Percentiles rank a stretch among this genome's conserved stretches.
Conservation (phyloP, 2,113 vertebrate genomes). For the Seriola aureovittata region DNA sequence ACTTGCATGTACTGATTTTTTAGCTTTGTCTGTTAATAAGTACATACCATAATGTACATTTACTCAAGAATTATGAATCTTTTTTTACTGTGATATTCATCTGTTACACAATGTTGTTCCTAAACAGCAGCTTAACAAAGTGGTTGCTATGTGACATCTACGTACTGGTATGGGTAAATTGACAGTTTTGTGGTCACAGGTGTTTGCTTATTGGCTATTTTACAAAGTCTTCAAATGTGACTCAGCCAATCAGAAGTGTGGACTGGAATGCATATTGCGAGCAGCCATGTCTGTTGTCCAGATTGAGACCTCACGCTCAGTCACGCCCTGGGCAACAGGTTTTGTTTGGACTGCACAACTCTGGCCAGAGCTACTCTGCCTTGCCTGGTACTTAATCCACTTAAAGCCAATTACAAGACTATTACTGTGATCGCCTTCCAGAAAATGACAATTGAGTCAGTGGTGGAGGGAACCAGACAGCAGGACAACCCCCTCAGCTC, state of each 20-base stretch:
- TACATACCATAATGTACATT: too few relatives aligned
- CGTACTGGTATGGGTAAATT: background rate
- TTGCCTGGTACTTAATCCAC: conserved; percentile 76
- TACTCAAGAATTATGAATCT: too few relatives aligned
- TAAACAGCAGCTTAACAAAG: conserved; percentile 14
- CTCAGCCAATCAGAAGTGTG: conserved; percentile 1
- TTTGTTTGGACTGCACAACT: conserved; percentile 60
- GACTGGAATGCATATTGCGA: background rate
- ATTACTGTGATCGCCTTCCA: conserved; percentile 78
- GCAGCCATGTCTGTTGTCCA: conserved; percentile 47
- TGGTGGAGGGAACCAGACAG: conserved; percentile 38
- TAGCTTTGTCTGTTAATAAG: too few relatives aligned
- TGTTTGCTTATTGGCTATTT: conserved; percentile 30
- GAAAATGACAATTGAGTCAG: conserved; percentile 76
- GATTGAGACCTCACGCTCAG: conserved; percentile 70
- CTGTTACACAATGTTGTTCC: background rate
- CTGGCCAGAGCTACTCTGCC: conserved; percentile 51
- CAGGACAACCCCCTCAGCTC: conserved; percentile 41
- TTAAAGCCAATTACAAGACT: conserved; percentile 85
- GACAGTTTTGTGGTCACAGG: conserved; percentile 6
- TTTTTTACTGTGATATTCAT: background rate
- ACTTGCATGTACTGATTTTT: too few relatives aligned
- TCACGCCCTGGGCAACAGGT: conserved; percentile 47
- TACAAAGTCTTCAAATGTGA: conserved; percentile 8
- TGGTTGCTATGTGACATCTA: background rate